Conservation (phyloP, 2,888 invertebrate genomes). For the Tethea ocularis region DNA sequence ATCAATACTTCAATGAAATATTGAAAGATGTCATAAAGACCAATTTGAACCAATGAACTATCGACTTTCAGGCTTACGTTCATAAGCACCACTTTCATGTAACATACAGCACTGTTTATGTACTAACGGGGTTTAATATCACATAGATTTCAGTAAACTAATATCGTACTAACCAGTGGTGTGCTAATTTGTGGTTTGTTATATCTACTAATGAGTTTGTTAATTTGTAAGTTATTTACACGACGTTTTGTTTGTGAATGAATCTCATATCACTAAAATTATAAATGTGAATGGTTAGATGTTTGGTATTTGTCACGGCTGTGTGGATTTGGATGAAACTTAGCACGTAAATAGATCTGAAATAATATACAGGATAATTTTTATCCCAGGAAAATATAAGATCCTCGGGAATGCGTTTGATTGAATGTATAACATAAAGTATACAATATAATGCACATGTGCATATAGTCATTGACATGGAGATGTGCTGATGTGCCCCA, state of each 20-base stretch:
- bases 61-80: conserved; percentile 2
- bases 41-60: not conserved
- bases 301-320: no score
- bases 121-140: conserved; percentile 28
- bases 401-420: no score
- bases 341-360: no score
- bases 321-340: no score
- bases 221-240: not conserved
- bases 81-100: conserved; percentile 8
- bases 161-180: not conserved
- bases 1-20: no score
- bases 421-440: not conserved
- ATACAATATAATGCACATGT: not conserved
- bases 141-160: conserved; percentile 28
- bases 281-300: no score
- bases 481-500: not conserved
- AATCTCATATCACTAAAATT: no score
- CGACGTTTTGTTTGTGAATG: not conserved
- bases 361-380: no score
- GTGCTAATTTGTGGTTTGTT: conserved; percentile 2
- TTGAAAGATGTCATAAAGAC: no score
- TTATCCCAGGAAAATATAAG: no score
- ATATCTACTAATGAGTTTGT: not conserved
- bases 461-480: not conserved
- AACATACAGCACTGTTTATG: conserved; percentile 15